Base-by-base conservation (phyloP, 2,113 vertebrate species). In the Taurulus bubalis region DNA sequence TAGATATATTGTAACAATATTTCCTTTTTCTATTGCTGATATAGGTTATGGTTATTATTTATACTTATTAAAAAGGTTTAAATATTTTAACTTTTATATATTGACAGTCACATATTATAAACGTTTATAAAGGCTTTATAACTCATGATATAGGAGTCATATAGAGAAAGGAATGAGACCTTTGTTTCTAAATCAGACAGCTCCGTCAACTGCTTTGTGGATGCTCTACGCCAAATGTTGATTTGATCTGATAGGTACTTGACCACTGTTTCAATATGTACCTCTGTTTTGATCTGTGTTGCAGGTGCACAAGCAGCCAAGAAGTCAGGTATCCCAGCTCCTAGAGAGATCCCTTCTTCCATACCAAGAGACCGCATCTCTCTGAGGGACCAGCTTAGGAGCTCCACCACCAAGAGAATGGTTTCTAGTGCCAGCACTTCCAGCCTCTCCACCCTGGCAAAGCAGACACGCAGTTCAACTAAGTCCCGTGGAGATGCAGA, bases 251-350 rank as follows among this genome's bases (percentile, higher is more conserved):
- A 10, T 60, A 6, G 64, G 16, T 28, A 20, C 26, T 73, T 58
- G 9, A 69, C 56, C 67, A 55, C 16, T 0, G 34, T 71, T 63
- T 86, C 20, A 78, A 11, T 64, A 26, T 26, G 28, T 71, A 4
- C 11, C 36, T 55, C 56, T 70, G 11, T 73, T 71, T 74, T 53
- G 32, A 15, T 86, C 36, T 85, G 36, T 90, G 32, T 82, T 92
- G 42, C 82, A 98, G 97, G 96, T 0, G 77, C 83, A 83, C 93
- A 96, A 3, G 77, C 95, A 28, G 68, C 93, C 15, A 99, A 97
- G 91, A 96, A 96, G 89, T 97, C 98, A 0, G 97, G 97, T 45
- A 99, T 99, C 89, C 98, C 98, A 1, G 94, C 96, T 6, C 97
- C 96, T 11, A 94, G 96, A 84, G 98, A 99, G 78, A 93, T 96